These are phyloP conservation scores for Plecotus auritus DNA, from an alignment of 2,113 vertebrate species.

Conservation along the genomic window DNA sequence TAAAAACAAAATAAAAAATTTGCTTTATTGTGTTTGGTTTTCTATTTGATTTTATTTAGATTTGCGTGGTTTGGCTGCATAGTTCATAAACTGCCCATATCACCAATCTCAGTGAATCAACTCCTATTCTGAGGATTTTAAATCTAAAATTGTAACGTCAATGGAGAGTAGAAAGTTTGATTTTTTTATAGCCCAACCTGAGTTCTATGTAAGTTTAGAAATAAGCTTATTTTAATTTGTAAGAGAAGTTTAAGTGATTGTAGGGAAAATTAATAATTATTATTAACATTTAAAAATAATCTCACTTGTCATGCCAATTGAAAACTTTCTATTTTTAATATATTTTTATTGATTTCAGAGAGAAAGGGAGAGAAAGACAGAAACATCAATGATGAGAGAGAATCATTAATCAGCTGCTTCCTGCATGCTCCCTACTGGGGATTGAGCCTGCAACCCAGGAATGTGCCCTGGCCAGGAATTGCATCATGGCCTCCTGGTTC, in stretches of 20 bases:
- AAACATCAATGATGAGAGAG: too few relatives aligned
- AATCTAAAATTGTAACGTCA: background rate
- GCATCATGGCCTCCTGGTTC: too few relatives aligned
- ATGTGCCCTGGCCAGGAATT: too few relatives aligned
- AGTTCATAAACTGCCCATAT: background rate
- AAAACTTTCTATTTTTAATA: background rate
- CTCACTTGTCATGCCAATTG: background rate
- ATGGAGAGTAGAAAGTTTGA: background rate
- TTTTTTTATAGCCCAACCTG: background rate
- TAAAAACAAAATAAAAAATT: background rate
- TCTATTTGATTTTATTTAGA: background rate
- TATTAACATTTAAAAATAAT: background rate
- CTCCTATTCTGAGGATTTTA: background rate
- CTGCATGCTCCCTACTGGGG: too few relatives aligned
- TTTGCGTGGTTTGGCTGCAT: background rate
- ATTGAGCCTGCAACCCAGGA: too few relatives aligned
- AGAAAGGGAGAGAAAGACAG: too few relatives aligned
- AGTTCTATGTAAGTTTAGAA: background rate
- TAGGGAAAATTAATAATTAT: background rate
- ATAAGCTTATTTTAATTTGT: background rate
- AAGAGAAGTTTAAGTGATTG: background rate
- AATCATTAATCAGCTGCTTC: too few relatives aligned
- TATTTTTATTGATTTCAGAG: too few relatives aligned
- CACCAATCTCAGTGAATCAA: background rate
- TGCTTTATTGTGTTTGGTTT: background rate